Evolutionary conservation across 2,113 vertebrate species (phyloP).

Genomic region (Thamnaconus septentrionalis): DNA sequence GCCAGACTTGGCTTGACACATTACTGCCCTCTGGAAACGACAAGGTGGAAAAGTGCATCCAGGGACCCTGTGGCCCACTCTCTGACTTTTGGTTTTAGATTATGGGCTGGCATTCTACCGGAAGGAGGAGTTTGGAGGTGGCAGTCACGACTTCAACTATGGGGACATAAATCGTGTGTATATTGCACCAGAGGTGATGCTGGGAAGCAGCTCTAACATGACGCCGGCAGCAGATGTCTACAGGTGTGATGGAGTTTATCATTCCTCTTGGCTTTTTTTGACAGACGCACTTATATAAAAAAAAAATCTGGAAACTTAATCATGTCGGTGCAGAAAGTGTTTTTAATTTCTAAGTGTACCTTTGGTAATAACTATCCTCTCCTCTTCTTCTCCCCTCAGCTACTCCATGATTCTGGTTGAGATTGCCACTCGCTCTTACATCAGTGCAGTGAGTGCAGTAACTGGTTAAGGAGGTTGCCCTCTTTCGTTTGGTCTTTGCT

Average conservation of each 20-base stretch:
- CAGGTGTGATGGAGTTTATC: conserved; percentile 45
- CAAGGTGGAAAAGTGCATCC: not conserved
- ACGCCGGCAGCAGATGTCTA: conserved; percentile 72
- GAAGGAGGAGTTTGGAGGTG: conserved; percentile 70
- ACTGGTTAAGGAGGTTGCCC: conserved; percentile 32
- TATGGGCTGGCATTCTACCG: conserved; percentile 72
- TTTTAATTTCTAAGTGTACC: too few relatives aligned
- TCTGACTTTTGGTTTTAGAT: conserved; percentile 54
- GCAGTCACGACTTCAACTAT: conserved; percentile 54
- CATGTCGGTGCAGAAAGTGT: not conserved
- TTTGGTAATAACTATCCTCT: conserved; percentile 8
- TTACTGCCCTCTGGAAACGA: not conserved
- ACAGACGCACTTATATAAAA: too few relatives aligned
- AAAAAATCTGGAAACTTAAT: not conserved
- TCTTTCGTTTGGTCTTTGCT: conserved; percentile 35
- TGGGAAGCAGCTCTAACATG: conserved; percentile 51
- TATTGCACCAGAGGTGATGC: conserved; percentile 73
- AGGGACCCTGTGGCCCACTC: not conserved
- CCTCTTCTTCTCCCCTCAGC: conserved; percentile 49
- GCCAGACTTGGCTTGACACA: too few relatives aligned
- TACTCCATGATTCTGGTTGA: conserved; percentile 79
- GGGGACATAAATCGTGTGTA: conserved; percentile 61
- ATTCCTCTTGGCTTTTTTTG: not conserved
- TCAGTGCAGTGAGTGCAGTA: conserved; percentile 71
- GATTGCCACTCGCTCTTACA: conserved; percentile 74